Base-by-base conservation (phyloP, 2,113 vertebrate species). In the Bos javanicus region DNA sequence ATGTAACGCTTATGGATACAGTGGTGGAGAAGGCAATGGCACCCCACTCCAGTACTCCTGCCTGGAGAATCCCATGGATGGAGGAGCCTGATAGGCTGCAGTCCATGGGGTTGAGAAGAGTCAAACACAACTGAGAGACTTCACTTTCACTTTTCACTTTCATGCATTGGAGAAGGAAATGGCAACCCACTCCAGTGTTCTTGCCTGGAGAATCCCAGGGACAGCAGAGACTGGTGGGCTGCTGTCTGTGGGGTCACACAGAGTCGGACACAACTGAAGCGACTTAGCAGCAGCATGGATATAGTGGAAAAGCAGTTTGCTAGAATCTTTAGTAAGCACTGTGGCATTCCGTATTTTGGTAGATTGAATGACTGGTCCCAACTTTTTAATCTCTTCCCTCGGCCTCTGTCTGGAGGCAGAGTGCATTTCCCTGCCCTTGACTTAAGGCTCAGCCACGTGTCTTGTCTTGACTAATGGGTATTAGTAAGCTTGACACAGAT, bases 101-200 rank as follows among this genome's bases (percentile, higher is more conserved):
- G 64, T n/a, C 33, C 33, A 67, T 67, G 64, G 64, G 8, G 33
- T 67, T 19, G 3, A 0, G 3, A 67, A 67, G 16, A n/a, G 33
- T 67, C 15, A 0, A 15, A n/a, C 3, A 67, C 0, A 1, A n/a
- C 62, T 19, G 62, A 67, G 4, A 2, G 2, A 67, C 33, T 67
- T 67, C 33, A n/a, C 62, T 5, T 67, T 67, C 33, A 19, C 33
- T n/a, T 67, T 67, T 67, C 62, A 67, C 33, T 10, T 67, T 67
- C 33, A 10, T n/a, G 33, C 33, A n/a, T 1, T n/a, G 33, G 62
- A 67, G 33, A 67, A 67, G 33, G 33, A 67, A n/a, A 67, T n/a
- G 33, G 62, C 62, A 67, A n/a, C 62, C 62, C 62, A 10, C 16
- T 19, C 33, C 33, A n/a, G 0, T n/a, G 33, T n/a, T 67, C 64